Evolutionary conservation across 2,888 invertebrate genomes (phyloP), one percentile per base, ranked within the genome.

Genomic region (Incurvaria masculella): DNA sequence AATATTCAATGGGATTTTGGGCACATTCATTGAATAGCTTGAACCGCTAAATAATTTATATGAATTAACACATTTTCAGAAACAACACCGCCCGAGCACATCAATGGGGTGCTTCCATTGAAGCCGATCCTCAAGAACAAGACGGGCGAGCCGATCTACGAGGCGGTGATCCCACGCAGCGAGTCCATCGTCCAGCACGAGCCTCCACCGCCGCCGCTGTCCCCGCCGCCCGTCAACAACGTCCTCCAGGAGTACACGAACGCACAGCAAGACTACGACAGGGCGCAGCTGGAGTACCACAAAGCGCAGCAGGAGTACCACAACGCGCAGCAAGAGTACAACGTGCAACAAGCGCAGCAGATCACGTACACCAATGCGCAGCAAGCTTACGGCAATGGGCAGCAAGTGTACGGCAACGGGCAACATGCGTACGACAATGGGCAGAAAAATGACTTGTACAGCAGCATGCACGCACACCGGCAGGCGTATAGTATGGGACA

Each of bases 81-180:
- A 44, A 57, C 69, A 55, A 68, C 79, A n/a, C 68, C 80, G 51
- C 66, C 80, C 53, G 64, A 78, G 57, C 60, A 66, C 1, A 73
- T 75, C 0, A 78, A 76, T 54, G 78, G 78, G 33, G 70, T 70
- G 42, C 79, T 75, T 43, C 81, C 82, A 1, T 81, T 81, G 51
- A 82, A 81, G 2, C 79, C 79, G 26, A 61, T 75, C 2, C 64
- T 72, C 0, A 66, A 73, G 0, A 56, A 79, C 4, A 72, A 79
- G 48, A 66, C 72, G 45, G 82, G 83, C 51, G 88, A 90, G 66
- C 93, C 92, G 0, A 94, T 94, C 55, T 94, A 94, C 64, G 93
- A 94, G 63, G 86, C 91, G 0, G 89, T 93, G 5, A 80, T 90
- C 53, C 90, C 90, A 1, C 75, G 89, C 5, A 59, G 58, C 19